Base-by-base conservation (phyloP, 2,797 vertebrate species). In the Muraenolepis orangiensis region DNA sequence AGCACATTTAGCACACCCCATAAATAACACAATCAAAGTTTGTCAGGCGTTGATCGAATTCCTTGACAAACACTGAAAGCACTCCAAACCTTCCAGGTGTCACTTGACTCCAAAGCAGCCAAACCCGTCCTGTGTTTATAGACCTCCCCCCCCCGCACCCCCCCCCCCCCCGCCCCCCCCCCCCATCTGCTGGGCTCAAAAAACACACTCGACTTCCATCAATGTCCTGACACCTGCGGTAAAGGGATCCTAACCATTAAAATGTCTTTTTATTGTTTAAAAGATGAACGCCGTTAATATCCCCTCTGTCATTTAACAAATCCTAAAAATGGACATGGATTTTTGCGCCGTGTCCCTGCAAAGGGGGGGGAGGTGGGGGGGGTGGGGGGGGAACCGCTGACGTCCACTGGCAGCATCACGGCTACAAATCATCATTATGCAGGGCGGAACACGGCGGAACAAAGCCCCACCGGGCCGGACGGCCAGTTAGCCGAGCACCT, bases 271-370 rank as follows among this genome's bases (percentile, higher is more conserved):
- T 71, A 3, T 64, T 46, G 51, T 66, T 75, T 70, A 40, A 72
- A 23, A 71, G 4, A 64, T 26, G 57, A 64, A 64, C 18, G 69
- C 61, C 12, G 16, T 40, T 70, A 61, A 82, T 66, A 42, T 71
- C 70, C 18, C 32, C 32, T 32, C 29, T 3, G 2, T 40, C 32
- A 66, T 74, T 30, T 78, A 68, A 74, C 61, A 72, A 61, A 79
- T 70, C 66, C 74, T 26, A 76, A 75, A 76, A 71, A n/a, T n/a
- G 71, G 0, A 64, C 11, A 13, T n/a, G 57, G n/a, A 23, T 64
- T 64, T 64, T 64, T 64, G 57, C 57, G 57, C 6, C 14, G 57
- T 26, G 23, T 64, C 57, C 57, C 23, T 26, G n/a, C n/a, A 64
- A 28, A 0, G 23, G 57, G 57, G 57, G 8, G 32, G 32, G 32